phyloP scores from a whole-genome alignment of 2,113 vertebrate genomes.

The Campylorhamphus procurvoides region DNA sequence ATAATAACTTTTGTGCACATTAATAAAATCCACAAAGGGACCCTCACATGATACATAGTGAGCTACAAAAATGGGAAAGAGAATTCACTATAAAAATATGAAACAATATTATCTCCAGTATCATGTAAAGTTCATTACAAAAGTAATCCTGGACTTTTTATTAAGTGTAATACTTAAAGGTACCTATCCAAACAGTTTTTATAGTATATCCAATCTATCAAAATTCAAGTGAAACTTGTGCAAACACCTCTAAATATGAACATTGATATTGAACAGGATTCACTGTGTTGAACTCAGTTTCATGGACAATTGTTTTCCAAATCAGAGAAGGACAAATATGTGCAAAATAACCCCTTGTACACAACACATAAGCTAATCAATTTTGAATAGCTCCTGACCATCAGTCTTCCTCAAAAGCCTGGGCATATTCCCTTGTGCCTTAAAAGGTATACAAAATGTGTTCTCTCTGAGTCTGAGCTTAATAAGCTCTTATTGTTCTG shows the following conservation, averaged over 20 bases:
- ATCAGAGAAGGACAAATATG: background rate
- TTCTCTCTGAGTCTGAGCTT: background rate
- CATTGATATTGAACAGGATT: background rate
- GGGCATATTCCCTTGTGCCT: background rate
- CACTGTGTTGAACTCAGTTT: background rate
- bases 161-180: background rate
- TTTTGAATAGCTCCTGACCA: background rate
- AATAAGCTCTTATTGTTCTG: background rate
- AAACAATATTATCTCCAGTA: background rate
- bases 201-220: background rate
- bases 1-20: background rate
- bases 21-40: background rate
- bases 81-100: background rate
- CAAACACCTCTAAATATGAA: background rate
- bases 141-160: background rate
- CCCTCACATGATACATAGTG: background rate
- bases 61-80: background rate
- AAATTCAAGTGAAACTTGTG: background rate
- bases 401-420: background rate
- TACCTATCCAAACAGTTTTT: background rate
- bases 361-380: background rate
- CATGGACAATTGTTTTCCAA: background rate
- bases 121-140: background rate
- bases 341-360: background rate
- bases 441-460: background rate